These are phyloP conservation scores for Epirrhoe tristata DNA, from an alignment of 2,888 invertebrate genomes.

Conservation along the genomic window DNA sequence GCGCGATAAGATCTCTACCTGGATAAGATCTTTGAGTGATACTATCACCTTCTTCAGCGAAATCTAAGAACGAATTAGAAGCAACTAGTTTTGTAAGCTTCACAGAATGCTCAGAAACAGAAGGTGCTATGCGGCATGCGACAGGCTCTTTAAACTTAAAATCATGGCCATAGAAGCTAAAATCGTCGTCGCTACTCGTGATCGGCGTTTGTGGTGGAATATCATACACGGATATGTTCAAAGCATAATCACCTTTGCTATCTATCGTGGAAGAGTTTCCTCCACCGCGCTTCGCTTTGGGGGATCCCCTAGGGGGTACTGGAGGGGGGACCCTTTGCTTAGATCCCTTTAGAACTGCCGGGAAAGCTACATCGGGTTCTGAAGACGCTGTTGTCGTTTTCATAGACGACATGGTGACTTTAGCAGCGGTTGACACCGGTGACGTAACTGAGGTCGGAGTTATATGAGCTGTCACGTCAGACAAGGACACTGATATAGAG, in stretches of 20 bases:
- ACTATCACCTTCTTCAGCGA: conserved; percentile 71
- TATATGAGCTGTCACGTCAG: conserved; percentile 84
- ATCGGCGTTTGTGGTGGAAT: conserved; percentile 73
- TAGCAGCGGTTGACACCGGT: conserved; percentile 74
- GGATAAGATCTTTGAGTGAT: conserved; percentile 69
- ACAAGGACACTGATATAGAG: conserved; percentile 75
- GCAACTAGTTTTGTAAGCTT: conserved; percentile 69
- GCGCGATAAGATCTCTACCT: conserved; percentile 69
- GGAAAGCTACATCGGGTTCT: conserved; percentile 87
- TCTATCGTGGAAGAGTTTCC: conserved; percentile 73
- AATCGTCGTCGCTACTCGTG: conserved; percentile 78
- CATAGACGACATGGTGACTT: conserved; percentile 63
- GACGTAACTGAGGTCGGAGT: conserved; percentile 79
- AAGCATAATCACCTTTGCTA: conserved; percentile 80
- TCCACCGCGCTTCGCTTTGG: conserved; percentile 86
- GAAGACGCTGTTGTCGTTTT: conserved; percentile 66
- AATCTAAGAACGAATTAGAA: conserved; percentile 74
- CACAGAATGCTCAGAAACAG: conserved; percentile 73
- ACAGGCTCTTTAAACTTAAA: conserved; percentile 71
- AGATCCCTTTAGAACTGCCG: conserved; percentile 90
- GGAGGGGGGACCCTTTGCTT: conserved; percentile 94
- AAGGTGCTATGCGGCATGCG: conserved; percentile 73
- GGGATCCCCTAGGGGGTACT: conserved; percentile 94
- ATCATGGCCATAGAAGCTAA: conserved; percentile 79
- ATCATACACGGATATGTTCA: conserved; percentile 73